These are phyloP conservation scores for Stercorarius parasiticus DNA, from an alignment of 2,113 vertebrate species.

Conservation along the genomic window DNA sequence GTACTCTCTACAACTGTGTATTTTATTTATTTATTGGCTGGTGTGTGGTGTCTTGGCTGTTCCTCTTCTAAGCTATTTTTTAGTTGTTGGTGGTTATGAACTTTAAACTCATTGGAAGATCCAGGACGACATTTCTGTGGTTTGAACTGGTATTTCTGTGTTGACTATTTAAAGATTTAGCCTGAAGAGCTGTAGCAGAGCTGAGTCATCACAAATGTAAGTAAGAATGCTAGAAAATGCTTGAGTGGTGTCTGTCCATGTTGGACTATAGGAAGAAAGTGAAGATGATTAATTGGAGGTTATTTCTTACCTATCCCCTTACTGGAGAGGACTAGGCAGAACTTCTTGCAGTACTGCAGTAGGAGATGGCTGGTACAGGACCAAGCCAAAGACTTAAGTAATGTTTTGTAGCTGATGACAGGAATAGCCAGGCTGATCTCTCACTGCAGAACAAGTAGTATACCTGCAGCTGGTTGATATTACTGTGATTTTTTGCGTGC, in stretches of 20 bases:
- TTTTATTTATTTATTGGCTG: background rate
- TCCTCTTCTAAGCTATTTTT: background rate
- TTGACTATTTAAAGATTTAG: background rate
- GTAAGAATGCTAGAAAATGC: background rate
- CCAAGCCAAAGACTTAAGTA: background rate
- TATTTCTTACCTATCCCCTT: background rate
- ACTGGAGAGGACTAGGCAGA: background rate
- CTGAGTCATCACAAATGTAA: background rate
- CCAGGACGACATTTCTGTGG: background rate
- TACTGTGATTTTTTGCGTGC: background rate
- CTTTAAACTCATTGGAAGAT: background rate
- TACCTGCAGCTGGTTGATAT: background rate
- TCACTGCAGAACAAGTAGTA: background rate
- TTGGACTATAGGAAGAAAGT: background rate
- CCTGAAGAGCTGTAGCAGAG: background rate
- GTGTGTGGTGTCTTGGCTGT: background rate
- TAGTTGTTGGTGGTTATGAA: background rate
- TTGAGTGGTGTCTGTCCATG: background rate
- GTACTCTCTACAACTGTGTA: background rate
- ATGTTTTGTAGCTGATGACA: background rate
- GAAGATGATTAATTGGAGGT: background rate
- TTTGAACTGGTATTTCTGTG: background rate
- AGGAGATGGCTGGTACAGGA: background rate
- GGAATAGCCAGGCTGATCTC: background rate
- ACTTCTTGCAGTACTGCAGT: accelerated